Evolutionary conservation across 2,113 vertebrate genomes (phyloP), one percentile per base, ranked within the genome.

Genomic region (Canis aureus): DNA sequence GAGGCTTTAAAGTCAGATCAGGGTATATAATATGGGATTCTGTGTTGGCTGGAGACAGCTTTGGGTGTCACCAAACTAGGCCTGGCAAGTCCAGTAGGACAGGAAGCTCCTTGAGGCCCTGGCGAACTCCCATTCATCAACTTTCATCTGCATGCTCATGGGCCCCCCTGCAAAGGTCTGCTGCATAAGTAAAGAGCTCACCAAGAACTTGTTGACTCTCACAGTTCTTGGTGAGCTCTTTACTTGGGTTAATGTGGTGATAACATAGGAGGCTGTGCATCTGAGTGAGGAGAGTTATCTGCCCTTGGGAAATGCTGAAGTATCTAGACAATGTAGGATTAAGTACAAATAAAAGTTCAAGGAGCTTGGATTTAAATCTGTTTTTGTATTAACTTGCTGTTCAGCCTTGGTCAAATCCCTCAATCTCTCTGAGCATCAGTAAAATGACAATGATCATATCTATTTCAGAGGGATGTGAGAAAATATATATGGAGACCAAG

Each of bases 121-220:
- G 5, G 25, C 2, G 0, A 11, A 4, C 27, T 69, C 84, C 51
- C 55, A 15, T 43, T 2, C 2, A 0, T 49, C 27, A 13, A 9
- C 23, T 23, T 10, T 32, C 15, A 57, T 8, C 76, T 78, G 8
- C 60, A 20, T 11, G 20, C 8, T 74, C 51, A 9, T 0, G 0
- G 27, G 11, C 35, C n/a, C 17, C 6, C n/a, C 17, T 9, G 4
- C 5, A 13, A n/a, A 69, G 23, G 59, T 27, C 60, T 19, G 25
- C 3, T 19, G 25, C 29, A 11, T 23, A 11, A 55, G 43, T 22
- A 1, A 27, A 89, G 57, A 19, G n/a, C 53, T 64, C 35, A 19
- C 27, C 9, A 25, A n/a, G 15, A 81, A 20, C n/a, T 11, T 11
- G 51, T 25, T 55, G 79, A 53, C 20, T 29, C 43, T 43, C 43